phyloP scores from a whole-genome alignment of 2,113 vertebrate genomes.

The Regulus satrapa region DNA sequence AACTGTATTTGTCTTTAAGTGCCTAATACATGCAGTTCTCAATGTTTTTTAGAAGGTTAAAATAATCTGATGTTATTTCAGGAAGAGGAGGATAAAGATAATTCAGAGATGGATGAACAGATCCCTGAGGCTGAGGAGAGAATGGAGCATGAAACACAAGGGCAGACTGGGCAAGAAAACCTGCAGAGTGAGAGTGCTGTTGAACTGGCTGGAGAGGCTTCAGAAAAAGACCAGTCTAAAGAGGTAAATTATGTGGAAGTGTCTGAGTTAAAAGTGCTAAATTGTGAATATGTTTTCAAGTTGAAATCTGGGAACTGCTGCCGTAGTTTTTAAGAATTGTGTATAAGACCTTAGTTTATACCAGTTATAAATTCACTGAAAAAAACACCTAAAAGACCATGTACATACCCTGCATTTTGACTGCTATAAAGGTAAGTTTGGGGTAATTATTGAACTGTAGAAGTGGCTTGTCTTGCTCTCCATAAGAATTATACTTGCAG shows the following conservation, averaged over 20 bases:
- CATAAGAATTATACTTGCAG: neutral
- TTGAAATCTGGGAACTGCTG: neutral
- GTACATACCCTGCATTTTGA: neutral
- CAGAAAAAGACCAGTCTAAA: constrained; percentile 86
- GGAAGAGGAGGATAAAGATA: constrained; percentile 71
- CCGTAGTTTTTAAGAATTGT: neutral
- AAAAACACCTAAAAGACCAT: neutral
- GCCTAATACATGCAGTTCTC: neutral
- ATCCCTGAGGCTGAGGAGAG: constrained; percentile 77
- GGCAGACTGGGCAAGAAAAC: constrained; percentile 85
- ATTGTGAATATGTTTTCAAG: neutral
- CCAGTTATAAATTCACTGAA: neutral
- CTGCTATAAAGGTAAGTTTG: neutral
- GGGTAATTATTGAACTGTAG: neutral
- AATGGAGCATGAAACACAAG: constrained; percentile 81
- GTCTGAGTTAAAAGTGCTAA: neutral
- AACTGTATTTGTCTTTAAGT: neutral
- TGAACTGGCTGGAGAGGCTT: constrained; percentile 87
- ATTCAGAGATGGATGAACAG: constrained; percentile 68
- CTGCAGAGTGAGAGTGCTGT: constrained; percentile 87
- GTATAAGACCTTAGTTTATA: neutral
- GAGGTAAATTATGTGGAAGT: constrained; percentile 75
- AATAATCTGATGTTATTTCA: constrained; percentile 22
- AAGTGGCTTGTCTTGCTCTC: neutral
- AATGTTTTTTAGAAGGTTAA: neutral